These are phyloP conservation scores for Nibea albiflora DNA, from an alignment of 2,113 vertebrate species.

Conservation along the genomic window DNA sequence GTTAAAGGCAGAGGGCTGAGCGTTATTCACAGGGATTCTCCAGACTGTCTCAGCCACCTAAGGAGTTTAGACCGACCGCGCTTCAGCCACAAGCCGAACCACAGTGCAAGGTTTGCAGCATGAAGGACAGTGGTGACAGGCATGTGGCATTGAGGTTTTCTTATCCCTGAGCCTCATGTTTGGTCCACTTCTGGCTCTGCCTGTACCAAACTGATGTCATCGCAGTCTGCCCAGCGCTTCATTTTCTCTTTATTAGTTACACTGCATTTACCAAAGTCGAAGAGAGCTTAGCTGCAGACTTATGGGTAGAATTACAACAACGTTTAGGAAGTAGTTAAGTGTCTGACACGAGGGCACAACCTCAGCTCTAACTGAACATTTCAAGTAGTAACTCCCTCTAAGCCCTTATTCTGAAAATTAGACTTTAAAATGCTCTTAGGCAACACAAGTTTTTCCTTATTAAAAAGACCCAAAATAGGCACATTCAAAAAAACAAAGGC, in stretches of 20 bases:
- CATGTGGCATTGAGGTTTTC: constrained; percentile 45
- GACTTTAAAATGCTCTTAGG: constrained; percentile 57
- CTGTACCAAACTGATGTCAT: constrained; percentile 47
- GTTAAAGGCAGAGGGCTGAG: constrained; percentile 18
- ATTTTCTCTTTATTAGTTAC: constrained; percentile 52
- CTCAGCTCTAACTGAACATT: constrained; percentile 41
- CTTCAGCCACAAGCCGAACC: constrained; percentile 33
- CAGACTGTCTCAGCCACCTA: constrained; percentile 30
- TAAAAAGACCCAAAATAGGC: constrained; percentile 67
- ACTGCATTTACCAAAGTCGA: constrained; percentile 46
- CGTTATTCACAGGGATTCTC: constrained; percentile 34
- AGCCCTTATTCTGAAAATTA: constrained; percentile 48
- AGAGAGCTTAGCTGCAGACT: constrained; percentile 45
- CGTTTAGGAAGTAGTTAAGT: constrained; percentile 65
- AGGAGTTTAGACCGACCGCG: constrained; percentile 28
- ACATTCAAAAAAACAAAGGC: constrained; percentile 64
- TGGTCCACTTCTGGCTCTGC: constrained; percentile 49
- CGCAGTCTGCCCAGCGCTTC: constrained; percentile 40
- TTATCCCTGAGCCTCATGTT: constrained; percentile 14
- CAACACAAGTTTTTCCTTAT: constrained; percentile 60
- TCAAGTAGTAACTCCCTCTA: constrained; percentile 39
- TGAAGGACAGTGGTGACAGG: constrained; percentile 45
- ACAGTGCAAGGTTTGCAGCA: constrained; percentile 39
- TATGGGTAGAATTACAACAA: constrained; percentile 57
- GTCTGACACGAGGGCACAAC: constrained; percentile 61